Evolutionary conservation across 2,888 invertebrate genomes (phyloP).

Genomic region (Eumerus sabulonum): DNA sequence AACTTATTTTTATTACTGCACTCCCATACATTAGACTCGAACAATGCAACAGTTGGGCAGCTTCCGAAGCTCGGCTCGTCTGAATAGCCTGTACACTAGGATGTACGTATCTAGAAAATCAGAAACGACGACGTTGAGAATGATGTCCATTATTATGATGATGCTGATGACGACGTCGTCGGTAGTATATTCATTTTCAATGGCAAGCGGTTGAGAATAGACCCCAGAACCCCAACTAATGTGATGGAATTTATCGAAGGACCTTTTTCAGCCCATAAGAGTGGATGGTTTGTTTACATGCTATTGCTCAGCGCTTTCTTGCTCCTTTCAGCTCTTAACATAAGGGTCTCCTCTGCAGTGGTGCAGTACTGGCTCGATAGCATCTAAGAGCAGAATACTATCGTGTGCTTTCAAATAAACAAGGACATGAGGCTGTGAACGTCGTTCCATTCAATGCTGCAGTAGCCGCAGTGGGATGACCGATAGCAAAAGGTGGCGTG

Average conservation of each 20-base stretch:
- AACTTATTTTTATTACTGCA: constrained; percentile 32
- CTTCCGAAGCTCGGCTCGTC: no score
- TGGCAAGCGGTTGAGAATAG: neutral
- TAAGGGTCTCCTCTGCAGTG: constrained; percentile 6
- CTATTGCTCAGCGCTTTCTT: neutral
- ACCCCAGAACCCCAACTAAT: no score
- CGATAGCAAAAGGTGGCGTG: constrained; percentile 10
- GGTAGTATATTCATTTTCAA: constrained; percentile 47
- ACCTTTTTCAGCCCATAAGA: constrained; percentile 42
- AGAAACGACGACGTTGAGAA: constrained; percentile 36
- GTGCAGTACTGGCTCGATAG: neutral
- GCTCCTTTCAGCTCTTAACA: neutral
- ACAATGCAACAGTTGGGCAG: no score
- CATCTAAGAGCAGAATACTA: constrained; percentile 41
- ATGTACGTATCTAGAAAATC: constrained; percentile 29
- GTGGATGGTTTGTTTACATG: constrained; percentile 40
- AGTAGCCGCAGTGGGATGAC: constrained; percentile 21
- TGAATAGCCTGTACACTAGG: constrained; percentile 4
- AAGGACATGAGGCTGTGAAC: constrained; percentile 1
- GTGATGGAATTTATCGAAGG: constrained; percentile 16
- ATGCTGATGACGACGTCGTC: constrained; percentile 38
- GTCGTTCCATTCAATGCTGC: neutral
- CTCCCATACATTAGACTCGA: constrained; percentile 16
- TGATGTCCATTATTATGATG: constrained; percentile 54
- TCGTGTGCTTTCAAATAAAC: constrained; percentile 29